phyloP scores from a whole-genome alignment of 2,113 vertebrate genomes.

The Mobula hypostoma region DNA sequence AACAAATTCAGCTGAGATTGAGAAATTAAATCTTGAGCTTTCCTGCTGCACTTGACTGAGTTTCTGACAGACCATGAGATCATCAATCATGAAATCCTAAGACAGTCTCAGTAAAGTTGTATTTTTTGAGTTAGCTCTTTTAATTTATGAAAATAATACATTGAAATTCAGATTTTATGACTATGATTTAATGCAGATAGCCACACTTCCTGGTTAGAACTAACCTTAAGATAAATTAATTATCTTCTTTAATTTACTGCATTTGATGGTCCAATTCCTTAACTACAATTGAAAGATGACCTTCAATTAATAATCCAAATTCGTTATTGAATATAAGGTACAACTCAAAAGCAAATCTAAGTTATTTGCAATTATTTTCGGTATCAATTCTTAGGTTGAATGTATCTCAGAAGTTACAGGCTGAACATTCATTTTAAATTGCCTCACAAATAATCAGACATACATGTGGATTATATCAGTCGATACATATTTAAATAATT shows the following conservation, averaged over 20 bases:
- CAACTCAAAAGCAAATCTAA: neutral
- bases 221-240: conserved; percentile 40
- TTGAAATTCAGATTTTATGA: conserved; percentile 40
- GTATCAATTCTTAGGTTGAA: too few species aligned
- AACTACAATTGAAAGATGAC: conserved; percentile 40
- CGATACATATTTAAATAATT: neutral
- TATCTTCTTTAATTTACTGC: conserved; percentile 38
- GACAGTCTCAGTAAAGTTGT: neutral
- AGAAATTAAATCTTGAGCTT: neutral
- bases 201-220: conserved; percentile 39
- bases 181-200: neutral
- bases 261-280: conserved; percentile 40
- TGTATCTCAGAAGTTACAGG: too few species aligned
- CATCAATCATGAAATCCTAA: neutral
- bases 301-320: conserved; percentile 39
- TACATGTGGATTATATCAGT: neutral
- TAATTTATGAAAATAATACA: conserved; percentile 10
- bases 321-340: conserved; percentile 21
- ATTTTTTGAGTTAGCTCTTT: neutral
- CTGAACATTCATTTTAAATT: neutral
- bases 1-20: neutral
- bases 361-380: neutral
- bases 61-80: neutral
- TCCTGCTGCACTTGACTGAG: neutral
- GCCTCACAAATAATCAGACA: neutral